These are phyloP conservation scores for Copidosoma aretas DNA, from an alignment of 2,888 invertebrate species.

Conservation along the genomic window DNA sequence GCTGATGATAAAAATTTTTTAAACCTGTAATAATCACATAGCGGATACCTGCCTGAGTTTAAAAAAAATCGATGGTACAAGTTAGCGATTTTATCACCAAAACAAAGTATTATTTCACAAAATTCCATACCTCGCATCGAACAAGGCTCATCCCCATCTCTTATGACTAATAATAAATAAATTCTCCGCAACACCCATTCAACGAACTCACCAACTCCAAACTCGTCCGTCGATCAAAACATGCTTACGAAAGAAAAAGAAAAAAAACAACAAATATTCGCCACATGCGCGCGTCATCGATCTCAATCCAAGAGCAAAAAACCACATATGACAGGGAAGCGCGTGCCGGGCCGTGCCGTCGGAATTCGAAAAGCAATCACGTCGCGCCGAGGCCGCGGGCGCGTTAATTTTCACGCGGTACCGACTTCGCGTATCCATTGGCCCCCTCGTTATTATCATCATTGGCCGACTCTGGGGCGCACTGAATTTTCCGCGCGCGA, in stretches of 20 bases:
- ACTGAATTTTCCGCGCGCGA: too few relatives aligned
- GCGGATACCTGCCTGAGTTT: too few relatives aligned
- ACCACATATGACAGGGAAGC: neutral
- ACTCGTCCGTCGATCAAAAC: neutral
- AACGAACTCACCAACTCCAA: neutral
- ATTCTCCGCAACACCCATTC: neutral
- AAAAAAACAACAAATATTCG: neutral
- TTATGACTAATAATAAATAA: too few relatives aligned
- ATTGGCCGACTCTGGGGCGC: too few relatives aligned
- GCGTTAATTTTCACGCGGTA: slow-evolving; percentile 33
- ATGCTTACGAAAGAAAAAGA: neutral
- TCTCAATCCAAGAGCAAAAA: neutral
- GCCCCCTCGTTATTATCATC: neutral
- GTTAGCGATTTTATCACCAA: too few relatives aligned
- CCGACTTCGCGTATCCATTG: neutral
- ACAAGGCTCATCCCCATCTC: too few relatives aligned
- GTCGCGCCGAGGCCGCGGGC: neutral
- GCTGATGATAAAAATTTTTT: too few relatives aligned
- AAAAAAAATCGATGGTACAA: too few relatives aligned
- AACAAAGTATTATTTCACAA: too few relatives aligned
- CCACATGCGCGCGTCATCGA: neutral
- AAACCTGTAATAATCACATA: too few relatives aligned
- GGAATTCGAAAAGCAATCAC: slow-evolving; percentile 8
- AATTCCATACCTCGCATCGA: too few relatives aligned
- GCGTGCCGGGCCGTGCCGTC: neutral